Evolutionary conservation across 1,140 invertebrate species (phyloP), one percentile per base, ranked within the genome.

Genomic region (Zaprionus davidi): DNA sequence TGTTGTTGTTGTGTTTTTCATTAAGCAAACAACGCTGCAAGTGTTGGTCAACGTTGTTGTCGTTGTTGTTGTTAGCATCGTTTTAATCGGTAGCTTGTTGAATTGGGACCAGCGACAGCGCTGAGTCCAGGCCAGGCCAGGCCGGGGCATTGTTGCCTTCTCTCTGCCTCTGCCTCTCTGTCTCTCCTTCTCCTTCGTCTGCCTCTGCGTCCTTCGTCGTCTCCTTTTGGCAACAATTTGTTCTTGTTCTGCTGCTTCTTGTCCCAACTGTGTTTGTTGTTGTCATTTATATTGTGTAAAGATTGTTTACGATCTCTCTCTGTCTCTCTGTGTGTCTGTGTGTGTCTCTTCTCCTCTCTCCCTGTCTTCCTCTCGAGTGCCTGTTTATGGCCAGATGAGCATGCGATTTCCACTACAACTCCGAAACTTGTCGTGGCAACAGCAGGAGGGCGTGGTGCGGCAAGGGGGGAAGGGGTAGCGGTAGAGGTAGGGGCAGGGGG

Each of bases 21-120:
- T 80, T 88, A 83, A 80, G 70, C 80, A 83, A 87, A 88, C 83
- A 86, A 58, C 67, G 53, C 73, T 73, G 64, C 81, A 84, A 80
- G 69, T 72, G 36, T 24, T 62, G 36, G 24, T 31, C 34, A 34
- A 22, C 49, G 34, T 64, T 55, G 68, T 41, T 20, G 20, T 49
- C 69, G 55, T 73, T 65, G 59, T 74, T 74, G 55, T 73, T 65
- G 55, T 74, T 58, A 59, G 59, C 80, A 83, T 78, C 67, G 67
- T 80, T 83, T 80, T 67, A 87, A 84, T 86, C 83, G 83, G 82
- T 82, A 86, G 83, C 72, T 69, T 58, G 59, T 55, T 36, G 53
- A 76, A 76, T 74, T 69, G 71, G 36, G 26, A 24, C 24, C 28
- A 38, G 26, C 7, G 15, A 31, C 26, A 9, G 38, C 31, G 6